A percentile compares a stretch with the other conserved stretches of the same genome.
Evolutionary conservation across 2,113 vertebrate genomes (phyloP).

Genomic region (Stigmatopora nigra): DNA sequence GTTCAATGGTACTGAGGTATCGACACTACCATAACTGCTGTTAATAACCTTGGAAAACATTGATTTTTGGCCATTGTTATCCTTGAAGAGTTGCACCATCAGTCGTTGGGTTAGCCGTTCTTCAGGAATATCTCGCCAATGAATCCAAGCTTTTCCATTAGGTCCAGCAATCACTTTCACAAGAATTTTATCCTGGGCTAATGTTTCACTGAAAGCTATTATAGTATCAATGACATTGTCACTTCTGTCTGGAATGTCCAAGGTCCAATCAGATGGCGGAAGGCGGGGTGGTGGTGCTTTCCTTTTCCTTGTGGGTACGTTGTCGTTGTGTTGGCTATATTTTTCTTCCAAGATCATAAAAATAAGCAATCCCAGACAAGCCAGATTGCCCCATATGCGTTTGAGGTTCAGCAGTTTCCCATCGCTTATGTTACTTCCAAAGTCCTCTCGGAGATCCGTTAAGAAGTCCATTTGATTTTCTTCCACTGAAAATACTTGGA

Average conservation of each 20-base stretch:
- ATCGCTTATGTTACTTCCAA: slow-evolving; percentile 13
- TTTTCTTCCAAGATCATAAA: slow-evolving; percentile 46
- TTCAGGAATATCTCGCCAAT: slow-evolving; percentile 22
- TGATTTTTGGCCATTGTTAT: not conserved
- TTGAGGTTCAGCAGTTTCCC: slow-evolving; percentile 16
- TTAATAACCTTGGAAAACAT: not conserved
- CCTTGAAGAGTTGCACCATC: slow-evolving; percentile 26
- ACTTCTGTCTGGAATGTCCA: slow-evolving; percentile 1
- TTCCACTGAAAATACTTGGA: slow-evolving; percentile 39
- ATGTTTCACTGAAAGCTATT: not conserved
- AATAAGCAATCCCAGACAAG: slow-evolving; percentile 47
- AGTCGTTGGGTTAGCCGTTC: not conserved
- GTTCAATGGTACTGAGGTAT: slow-evolving; percentile 37
- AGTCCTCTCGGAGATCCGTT: slow-evolving; percentile 26
- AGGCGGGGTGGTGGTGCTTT: not conserved
- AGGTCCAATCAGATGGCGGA: not conserved
- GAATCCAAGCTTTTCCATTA: slow-evolving; percentile 34
- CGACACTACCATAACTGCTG: slow-evolving; percentile 1
- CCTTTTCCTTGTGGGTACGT: not conserved
- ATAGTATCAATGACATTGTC: not conserved
- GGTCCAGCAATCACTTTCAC: slow-evolving; percentile 24
- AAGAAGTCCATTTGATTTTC: slow-evolving; percentile 1
- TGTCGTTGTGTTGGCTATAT: slow-evolving; percentile 3
- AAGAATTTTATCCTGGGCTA: not conserved
- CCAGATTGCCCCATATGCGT: slow-evolving; percentile 35